Percentiles rank a stretch among this genome's conserved stretches.
Conservation (phyloP, 2,113 vertebrate species). For the Mobula hypostoma region DNA sequence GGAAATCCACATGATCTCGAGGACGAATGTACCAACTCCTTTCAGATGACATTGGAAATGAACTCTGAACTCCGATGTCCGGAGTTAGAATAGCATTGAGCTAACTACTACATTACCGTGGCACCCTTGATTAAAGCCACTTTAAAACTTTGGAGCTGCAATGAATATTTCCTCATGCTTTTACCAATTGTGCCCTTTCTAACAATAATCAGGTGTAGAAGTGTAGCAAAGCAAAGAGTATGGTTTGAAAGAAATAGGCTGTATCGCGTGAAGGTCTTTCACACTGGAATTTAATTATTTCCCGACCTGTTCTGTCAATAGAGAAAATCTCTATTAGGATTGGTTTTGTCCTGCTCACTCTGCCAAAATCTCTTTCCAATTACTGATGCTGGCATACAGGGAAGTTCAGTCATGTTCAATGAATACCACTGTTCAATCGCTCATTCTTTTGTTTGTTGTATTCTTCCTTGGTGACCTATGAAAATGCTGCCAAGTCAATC, state of each 20-base stretch:
- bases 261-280: not conserved
- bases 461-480: not conserved
- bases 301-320: not conserved
- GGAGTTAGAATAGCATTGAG: no score
- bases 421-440: not conserved
- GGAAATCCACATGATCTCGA: no score
- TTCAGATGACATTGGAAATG: no score
- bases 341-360: not conserved
- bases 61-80: no score
- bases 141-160: not conserved
- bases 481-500: not conserved
- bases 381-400: not conserved
- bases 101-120: no score
- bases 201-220: not conserved
- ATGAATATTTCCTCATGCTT: not conserved
- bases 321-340: not conserved
- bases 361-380: slow-evolving; percentile 4
- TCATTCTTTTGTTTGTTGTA: slow-evolving; percentile 3
- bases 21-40: no score
- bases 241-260: not conserved
- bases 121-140: not conserved
- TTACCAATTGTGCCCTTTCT: not conserved
- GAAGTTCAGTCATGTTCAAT: not conserved
- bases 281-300: not conserved
- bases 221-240: no score